phyloP scores from a whole-genome alignment of 2,113 vertebrate genomes.

The Thalassoma bifasciatum region DNA sequence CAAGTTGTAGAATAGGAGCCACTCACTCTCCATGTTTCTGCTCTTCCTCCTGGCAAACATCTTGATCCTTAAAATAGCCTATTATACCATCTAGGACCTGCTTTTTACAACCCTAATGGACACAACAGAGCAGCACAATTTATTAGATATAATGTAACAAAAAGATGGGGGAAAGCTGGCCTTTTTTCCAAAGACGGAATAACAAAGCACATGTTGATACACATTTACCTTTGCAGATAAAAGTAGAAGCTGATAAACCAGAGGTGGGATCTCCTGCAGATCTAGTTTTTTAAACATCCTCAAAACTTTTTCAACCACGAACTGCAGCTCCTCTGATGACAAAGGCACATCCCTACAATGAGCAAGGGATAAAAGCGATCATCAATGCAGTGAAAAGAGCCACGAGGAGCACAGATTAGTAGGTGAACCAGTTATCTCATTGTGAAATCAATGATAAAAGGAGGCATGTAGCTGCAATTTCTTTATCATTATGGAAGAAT shows the following conservation, averaged over 20 bases:
- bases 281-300: conserved; percentile 91
- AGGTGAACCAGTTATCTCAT: not conserved
- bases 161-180: not conserved
- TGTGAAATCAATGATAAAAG: not conserved
- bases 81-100: conserved; percentile 91
- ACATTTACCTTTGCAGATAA: conserved; percentile 87
- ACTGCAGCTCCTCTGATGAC: conserved; percentile 90
- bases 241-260: conserved; percentile 95
- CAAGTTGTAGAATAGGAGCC: not conserved
- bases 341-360: conserved; percentile 89
- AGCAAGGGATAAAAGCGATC: not conserved
- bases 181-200: not conserved
- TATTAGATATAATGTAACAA: conserved; percentile 3
- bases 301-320: conserved; percentile 91
- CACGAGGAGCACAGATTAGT: not conserved
- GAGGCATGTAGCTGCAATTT: not conserved
- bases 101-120: conserved; percentile 91
- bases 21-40: conserved; percentile 89
- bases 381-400: not conserved
- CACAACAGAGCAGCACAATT: not conserved
- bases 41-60: conserved; percentile 86
- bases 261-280: conserved; percentile 94
- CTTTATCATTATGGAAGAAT: not conserved
- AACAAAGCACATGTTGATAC: not conserved
- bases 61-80: conserved; percentile 90